Percentiles rank a stretch among this genome's conserved stretches.
Evolutionary conservation across 2,797 vertebrate species (phyloP).

Genomic region (Gouania willdenowi): DNA sequence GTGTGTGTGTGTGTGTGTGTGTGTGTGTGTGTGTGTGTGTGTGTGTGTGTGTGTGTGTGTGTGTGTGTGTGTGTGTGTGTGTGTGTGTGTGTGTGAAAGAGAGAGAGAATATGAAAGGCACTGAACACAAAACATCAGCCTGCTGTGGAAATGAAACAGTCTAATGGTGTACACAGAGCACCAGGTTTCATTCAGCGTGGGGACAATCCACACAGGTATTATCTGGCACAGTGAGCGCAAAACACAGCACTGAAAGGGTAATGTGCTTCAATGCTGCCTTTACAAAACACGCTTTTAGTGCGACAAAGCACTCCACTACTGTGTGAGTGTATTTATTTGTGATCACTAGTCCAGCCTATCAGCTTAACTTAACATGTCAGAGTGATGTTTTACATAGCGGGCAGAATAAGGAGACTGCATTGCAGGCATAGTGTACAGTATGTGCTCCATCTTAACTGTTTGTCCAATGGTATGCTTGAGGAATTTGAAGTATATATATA

Average conservation of each 20-base stretch:
- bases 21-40: too few species aligned
- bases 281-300: slow-evolving; percentile 35
- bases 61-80: too few species aligned
- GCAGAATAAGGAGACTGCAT: slow-evolving; percentile 17
- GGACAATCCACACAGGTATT: slow-evolving; percentile 54
- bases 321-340: slow-evolving; percentile 21
- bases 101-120: slow-evolving; percentile 30
- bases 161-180: slow-evolving; percentile 56
- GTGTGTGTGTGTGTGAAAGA: too few species aligned
- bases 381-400: slow-evolving; percentile 28
- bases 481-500: too few species aligned
- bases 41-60: too few species aligned
- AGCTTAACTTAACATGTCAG: slow-evolving; percentile 24
- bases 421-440: too few species aligned
- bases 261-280: slow-evolving; percentile 52
- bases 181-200: slow-evolving; percentile 44
- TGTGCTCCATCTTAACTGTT: too few species aligned
- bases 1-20: too few species aligned
- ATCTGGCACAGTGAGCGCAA: slow-evolving; percentile 37
- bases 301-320: slow-evolving; percentile 14
- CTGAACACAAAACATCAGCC: slow-evolving; percentile 61
- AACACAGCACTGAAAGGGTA: slow-evolving; percentile 36
- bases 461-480: too few species aligned
- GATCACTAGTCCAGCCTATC: slow-evolving; percentile 35
- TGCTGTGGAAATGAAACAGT: slow-evolving; percentile 54